Evolutionary conservation across 2,797 vertebrate species (phyloP).

Genomic region (Pempheris klunzingeri): DNA sequence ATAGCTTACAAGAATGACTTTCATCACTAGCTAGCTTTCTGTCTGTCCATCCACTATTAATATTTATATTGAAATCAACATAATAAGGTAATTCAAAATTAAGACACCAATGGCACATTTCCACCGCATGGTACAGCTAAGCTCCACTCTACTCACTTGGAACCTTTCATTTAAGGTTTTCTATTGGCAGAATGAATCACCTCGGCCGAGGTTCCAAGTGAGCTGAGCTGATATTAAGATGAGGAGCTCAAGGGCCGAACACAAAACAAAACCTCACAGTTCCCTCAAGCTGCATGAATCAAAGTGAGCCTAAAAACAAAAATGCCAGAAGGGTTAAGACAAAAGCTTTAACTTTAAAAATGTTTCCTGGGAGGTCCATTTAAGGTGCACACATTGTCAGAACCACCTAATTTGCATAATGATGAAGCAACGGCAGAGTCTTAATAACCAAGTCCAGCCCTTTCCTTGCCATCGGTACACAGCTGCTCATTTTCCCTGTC

Average conservation of each 20-base stretch:
- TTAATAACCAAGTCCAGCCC: slow-evolving; percentile 33
- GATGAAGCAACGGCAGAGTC: slow-evolving; percentile 33
- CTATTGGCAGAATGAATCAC: too few relatives aligned
- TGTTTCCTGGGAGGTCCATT: slow-evolving; percentile 11
- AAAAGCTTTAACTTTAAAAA: not conserved
- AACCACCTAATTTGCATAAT: slow-evolving; percentile 29
- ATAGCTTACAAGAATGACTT: too few relatives aligned
- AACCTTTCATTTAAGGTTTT: too few relatives aligned
- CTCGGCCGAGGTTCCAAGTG: too few relatives aligned
- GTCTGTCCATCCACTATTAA: not conserved
- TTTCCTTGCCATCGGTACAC: slow-evolving; percentile 44
- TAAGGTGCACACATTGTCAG: slow-evolving; percentile 5
- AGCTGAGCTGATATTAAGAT: too few relatives aligned
- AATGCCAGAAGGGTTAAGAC: not conserved
- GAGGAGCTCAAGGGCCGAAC: slow-evolving; percentile 1
- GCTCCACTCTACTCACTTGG: too few relatives aligned
- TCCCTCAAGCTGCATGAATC: not conserved
- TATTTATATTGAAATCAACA: not conserved
- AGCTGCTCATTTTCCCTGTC: slow-evolving; percentile 58
- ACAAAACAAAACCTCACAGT: not conserved
- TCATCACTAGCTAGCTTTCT: too few relatives aligned
- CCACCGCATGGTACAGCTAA: too few relatives aligned
- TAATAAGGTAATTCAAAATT: too few relatives aligned
- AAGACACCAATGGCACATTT: too few relatives aligned
- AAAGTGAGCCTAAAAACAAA: not conserved